A percentile compares a stretch with the other conserved stretches of the same genome.
These are phyloP conservation scores for Oryzias dopingdopingensis DNA, from an alignment of 2,797 vertebrate genomes.

Conservation along the genomic window DNA sequence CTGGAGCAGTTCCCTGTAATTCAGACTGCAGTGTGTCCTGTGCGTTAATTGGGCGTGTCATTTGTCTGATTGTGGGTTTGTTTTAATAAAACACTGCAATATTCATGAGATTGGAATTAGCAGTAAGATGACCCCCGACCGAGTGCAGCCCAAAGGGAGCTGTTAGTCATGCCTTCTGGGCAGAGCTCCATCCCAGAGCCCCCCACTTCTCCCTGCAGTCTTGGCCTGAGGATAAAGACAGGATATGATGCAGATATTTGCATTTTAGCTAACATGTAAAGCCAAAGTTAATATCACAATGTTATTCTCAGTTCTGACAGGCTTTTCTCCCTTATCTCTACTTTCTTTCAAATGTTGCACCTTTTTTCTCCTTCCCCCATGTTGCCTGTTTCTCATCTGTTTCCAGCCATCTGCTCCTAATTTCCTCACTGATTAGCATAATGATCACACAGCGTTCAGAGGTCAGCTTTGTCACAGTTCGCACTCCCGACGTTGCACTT, in stretches of 20 bases:
- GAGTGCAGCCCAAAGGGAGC: conserved; percentile 65
- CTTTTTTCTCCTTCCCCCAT: conserved; percentile 8
- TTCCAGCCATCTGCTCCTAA: conserved; percentile 69
- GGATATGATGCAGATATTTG: conserved; percentile 13
- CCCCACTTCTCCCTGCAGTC: conserved; percentile 27
- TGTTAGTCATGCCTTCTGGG: conserved; percentile 77
- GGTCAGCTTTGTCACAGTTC: conserved; percentile 50
- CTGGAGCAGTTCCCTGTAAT: conserved; percentile 39
- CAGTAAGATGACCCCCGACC: conserved; percentile 70
- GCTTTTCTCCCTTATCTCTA: conserved; percentile 9
- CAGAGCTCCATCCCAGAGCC: conserved; percentile 47
- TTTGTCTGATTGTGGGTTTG: conserved; percentile 42
- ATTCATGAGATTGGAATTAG: conserved; percentile 72
- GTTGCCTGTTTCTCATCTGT: neutral
- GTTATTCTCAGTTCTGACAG: conserved; percentile 4
- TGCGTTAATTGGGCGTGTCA: conserved; percentile 41
- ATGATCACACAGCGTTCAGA: conserved; percentile 36
- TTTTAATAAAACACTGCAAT: conserved; percentile 57
- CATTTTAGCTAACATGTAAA: neutral
- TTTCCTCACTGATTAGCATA: conserved; percentile 61
- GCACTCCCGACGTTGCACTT: conserved; percentile 12
- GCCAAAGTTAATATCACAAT: neutral
- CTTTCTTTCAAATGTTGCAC: conserved; percentile 2
- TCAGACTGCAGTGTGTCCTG: conserved; percentile 36
- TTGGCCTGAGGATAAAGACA: conserved; percentile 27